Conservation (phyloP, 2,113 vertebrate genomes). For the Micromys minutus region DNA sequence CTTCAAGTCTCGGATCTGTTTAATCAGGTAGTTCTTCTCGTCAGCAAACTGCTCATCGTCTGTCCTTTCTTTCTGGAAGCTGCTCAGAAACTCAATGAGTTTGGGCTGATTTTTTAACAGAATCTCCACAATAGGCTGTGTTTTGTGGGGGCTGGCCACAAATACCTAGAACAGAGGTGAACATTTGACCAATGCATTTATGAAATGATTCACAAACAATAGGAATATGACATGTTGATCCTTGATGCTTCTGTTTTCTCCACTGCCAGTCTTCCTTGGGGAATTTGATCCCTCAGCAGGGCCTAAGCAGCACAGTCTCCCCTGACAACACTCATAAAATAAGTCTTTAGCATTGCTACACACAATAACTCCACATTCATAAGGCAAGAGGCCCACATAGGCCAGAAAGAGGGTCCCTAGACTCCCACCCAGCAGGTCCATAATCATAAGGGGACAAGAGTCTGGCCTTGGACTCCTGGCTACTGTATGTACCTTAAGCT, state of each 20-base stretch:
- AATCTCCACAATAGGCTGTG: conserved; percentile 97
- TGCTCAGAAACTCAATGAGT: conserved; percentile 97
- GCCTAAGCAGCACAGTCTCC: neutral
- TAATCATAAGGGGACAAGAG: neutral
- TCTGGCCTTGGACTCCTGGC: neutral
- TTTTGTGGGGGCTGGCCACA: conserved; percentile 98
- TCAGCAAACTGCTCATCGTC: conserved; percentile 98
- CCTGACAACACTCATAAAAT: neutral
- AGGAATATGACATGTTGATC: neutral
- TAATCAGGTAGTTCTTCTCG: conserved; percentile 99
- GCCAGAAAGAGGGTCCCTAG: neutral
- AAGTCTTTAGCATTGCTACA: neutral
- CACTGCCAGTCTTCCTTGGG: neutral
- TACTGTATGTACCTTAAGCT: neutral
- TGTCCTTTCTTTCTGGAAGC: conserved; percentile 96
- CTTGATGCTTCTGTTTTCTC: neutral
- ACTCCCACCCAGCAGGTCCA: neutral
- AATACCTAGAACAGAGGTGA: conserved; percentile 90
- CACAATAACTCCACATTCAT: neutral
- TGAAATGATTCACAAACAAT: neutral
- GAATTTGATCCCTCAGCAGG: neutral
- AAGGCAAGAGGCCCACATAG: neutral
- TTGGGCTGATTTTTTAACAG: conserved; percentile 98
- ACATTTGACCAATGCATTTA: neutral
- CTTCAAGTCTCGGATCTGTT: conserved; percentile 98